These are phyloP conservation scores for Calosoma granatense DNA, from an alignment of 1,140 invertebrate species.

Conservation along the genomic window DNA sequence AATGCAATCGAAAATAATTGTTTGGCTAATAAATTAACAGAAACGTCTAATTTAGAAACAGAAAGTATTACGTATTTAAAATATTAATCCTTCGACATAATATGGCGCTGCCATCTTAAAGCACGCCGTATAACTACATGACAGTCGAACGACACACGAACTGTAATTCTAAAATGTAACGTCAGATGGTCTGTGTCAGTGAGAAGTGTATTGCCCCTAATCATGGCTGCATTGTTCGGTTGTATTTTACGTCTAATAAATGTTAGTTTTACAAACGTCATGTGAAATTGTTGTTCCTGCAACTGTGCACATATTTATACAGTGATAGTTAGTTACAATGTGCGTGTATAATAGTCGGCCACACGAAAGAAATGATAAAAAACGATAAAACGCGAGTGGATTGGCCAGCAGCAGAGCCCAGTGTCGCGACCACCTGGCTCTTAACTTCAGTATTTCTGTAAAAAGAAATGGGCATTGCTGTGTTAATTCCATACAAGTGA, in stretches of 20 bases:
- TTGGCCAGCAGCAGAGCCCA: not conserved
- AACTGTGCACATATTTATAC: not conserved
- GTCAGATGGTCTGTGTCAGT: not conserved
- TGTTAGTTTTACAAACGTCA: not conserved
- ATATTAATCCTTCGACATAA: too few species aligned
- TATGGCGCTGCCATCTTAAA: too few species aligned
- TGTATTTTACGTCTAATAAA: not conserved
- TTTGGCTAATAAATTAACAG: too few species aligned
- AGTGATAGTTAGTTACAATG: not conserved
- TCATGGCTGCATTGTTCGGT: constrained; percentile 5
- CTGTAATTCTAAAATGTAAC: constrained; percentile 6
- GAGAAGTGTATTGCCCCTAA: constrained; percentile 7
- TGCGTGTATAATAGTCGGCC: not conserved
- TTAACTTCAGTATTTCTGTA: constrained; percentile 6
- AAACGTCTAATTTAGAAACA: too few species aligned
- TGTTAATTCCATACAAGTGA: not conserved
- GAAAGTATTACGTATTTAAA: too few species aligned
- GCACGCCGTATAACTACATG: too few species aligned
- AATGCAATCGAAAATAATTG: not conserved
- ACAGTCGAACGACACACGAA: not conserved
- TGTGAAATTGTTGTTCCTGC: not conserved
- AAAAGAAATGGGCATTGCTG: constrained; percentile 1
- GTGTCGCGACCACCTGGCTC: constrained; percentile 5
- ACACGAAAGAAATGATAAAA: not conserved
- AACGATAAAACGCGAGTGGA: not conserved